These are phyloP conservation scores for Euplexia lucipara DNA, from an alignment of 2,888 invertebrate genomes.

Conservation along the genomic window DNA sequence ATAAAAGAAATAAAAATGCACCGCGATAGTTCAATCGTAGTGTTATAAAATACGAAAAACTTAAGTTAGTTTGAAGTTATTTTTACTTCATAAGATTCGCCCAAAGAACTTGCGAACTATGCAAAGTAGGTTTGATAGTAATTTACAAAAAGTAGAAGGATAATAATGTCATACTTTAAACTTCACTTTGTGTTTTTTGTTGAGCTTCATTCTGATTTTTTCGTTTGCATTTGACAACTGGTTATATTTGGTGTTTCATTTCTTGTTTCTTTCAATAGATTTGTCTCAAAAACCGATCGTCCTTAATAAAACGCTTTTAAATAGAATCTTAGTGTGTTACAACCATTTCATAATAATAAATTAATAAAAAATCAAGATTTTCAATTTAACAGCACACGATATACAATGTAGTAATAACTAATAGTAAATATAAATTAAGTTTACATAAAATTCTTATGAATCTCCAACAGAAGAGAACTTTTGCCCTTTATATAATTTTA, in stretches of 20 bases:
- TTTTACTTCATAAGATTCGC: slow-evolving; percentile 60
- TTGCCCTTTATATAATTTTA: slow-evolving; percentile 26
- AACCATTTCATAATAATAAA: neutral
- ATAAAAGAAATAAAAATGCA: slow-evolving; percentile 39
- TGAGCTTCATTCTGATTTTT: slow-evolving; percentile 33
- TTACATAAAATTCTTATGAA: neutral
- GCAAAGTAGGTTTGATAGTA: slow-evolving; percentile 60
- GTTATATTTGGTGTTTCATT: slow-evolving; percentile 2
- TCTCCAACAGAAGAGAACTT: neutral
- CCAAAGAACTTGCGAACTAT: slow-evolving; percentile 62
- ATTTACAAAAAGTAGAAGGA: slow-evolving; percentile 55
- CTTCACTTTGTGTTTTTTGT: slow-evolving; percentile 45
- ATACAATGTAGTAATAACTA: neutral
- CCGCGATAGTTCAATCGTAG: slow-evolving; percentile 49
- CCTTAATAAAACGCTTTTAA: neutral
- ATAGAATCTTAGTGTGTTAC: neutral
- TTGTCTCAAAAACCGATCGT: neutral
- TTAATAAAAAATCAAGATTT: neutral
- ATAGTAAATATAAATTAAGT: neutral
- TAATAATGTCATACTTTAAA: slow-evolving; percentile 55
- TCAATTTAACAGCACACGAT: neutral
- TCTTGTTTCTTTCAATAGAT: neutral
- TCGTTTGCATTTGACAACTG: slow-evolving; percentile 5
- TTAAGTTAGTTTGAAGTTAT: slow-evolving; percentile 55
- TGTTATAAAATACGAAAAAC: slow-evolving; percentile 60